phyloP scores from a whole-genome alignment of 1,140 invertebrate genomes.

The Trachymyrmex cornetzi region DNA sequence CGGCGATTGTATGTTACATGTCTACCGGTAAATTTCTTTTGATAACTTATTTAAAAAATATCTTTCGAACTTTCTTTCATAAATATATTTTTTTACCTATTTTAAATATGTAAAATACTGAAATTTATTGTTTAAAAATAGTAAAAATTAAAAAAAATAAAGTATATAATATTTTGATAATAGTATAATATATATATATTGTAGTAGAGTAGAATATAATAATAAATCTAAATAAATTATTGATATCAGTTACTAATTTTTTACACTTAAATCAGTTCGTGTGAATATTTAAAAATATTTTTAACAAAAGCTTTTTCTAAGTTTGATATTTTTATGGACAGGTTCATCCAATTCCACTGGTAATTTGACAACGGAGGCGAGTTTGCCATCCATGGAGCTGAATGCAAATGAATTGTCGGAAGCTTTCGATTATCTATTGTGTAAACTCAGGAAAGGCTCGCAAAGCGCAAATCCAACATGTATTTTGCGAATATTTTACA shows the following conservation, averaged over 20 bases:
- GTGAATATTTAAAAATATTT: slow-evolving; percentile 25
- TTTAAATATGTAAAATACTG: background rate
- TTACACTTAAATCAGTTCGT: background rate
- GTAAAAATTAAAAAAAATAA: background rate
- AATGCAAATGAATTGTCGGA: slow-evolving; percentile 89
- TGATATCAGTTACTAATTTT: background rate
- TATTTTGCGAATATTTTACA: slow-evolving; percentile 92
- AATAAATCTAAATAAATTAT: slow-evolving; percentile 16
- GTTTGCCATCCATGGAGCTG: slow-evolving; percentile 87
- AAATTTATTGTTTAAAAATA: background rate
- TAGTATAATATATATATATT: background rate
- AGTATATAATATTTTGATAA: background rate
- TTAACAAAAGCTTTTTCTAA: slow-evolving; percentile 24
- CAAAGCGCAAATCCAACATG: slow-evolving; percentile 88
- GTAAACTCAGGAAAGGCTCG: slow-evolving; percentile 91
- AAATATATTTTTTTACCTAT: background rate
- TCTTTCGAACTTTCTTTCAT: background rate
- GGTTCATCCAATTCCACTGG: slow-evolving; percentile 90
- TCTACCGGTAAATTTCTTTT: slow-evolving; percentile 88
- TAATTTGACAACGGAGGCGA: slow-evolving; percentile 88
- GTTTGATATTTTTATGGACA: slow-evolving; percentile 72
- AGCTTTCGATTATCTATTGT: slow-evolving; percentile 91
- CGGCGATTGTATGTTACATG: slow-evolving; percentile 93
- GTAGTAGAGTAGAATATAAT: background rate
- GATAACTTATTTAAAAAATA: background rate